Conservation (phyloP, 2,113 vertebrate species). For the Monarcha castaneiventris region DNA sequence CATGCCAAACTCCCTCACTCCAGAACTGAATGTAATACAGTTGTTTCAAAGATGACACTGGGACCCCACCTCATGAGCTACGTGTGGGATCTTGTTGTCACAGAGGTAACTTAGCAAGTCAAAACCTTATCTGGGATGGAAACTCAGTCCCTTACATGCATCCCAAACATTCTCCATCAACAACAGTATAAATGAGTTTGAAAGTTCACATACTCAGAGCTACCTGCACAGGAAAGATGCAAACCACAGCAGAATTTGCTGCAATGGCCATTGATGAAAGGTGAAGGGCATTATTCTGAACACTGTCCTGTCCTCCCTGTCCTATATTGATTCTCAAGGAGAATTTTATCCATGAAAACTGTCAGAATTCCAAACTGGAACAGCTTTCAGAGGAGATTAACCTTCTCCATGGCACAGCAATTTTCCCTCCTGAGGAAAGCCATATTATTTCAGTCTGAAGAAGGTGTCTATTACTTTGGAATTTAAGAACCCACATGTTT, state of each 20-base stretch:
- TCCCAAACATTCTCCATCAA: not conserved
- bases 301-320: not conserved
- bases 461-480: constrained; percentile 62
- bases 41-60: not conserved
- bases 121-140: not conserved
- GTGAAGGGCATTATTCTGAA: not conserved
- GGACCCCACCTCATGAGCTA: not conserved
- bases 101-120: not conserved
- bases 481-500: constrained; percentile 62
- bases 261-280: not conserved
- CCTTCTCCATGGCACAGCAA: constrained; percentile 48
- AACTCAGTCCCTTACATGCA: not conserved
- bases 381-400: constrained; percentile 48
- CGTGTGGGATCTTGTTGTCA: rapidly evolving
- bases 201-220: not conserved
- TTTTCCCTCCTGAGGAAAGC: constrained; percentile 54
- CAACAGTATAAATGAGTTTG: not conserved
- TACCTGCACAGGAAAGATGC: not conserved
- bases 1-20: not conserved
- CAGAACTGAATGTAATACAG: rapidly evolving
- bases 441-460: constrained; percentile 52
- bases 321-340: not conserved
- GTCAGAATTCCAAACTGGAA: constrained; percentile 45
- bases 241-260: not conserved
- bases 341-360: constrained; percentile 39